phyloP scores from a whole-genome alignment of 2,113 vertebrate species.

The Cathartes aura region DNA sequence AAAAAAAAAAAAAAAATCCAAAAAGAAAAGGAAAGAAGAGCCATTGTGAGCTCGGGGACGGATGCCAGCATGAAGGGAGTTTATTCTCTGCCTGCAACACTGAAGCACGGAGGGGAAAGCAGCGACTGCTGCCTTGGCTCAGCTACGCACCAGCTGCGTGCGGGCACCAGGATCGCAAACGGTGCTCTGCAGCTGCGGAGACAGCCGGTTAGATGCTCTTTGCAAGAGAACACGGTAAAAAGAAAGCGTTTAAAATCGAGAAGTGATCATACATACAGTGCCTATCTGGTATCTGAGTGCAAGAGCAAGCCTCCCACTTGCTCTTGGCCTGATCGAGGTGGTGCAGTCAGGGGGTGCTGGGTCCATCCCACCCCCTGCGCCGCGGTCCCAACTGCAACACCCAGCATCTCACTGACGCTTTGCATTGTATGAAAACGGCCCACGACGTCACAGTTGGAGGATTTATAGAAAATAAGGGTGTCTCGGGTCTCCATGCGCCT shows the following conservation, averaged over 20 bases:
- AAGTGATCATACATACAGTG: background rate
- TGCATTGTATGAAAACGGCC: rapidly evolving
- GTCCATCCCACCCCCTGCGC: background rate
- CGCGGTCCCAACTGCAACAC: background rate
- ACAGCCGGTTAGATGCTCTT: background rate
- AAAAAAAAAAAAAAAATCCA: background rate
- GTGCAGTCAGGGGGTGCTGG: background rate
- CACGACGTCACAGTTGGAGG: rapidly evolving
- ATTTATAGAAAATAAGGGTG: background rate
- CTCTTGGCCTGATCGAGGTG: background rate
- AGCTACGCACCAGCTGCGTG: background rate
- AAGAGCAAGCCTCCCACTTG: background rate
- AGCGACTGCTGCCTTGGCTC: background rate
- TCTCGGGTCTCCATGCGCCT: rapidly evolving
- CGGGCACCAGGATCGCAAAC: background rate
- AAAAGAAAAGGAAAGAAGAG: background rate
- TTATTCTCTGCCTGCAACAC: background rate
- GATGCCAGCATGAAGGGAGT: background rate
- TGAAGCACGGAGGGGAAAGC: background rate
- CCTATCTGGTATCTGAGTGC: background rate
- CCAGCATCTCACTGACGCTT: background rate
- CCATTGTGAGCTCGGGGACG: background rate
- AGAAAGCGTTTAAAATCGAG: background rate
- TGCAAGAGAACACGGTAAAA: background rate
- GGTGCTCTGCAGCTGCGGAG: background rate